phyloP scores from a whole-genome alignment of 2,113 vertebrate species.

The Entomyzon cyanotis region DNA sequence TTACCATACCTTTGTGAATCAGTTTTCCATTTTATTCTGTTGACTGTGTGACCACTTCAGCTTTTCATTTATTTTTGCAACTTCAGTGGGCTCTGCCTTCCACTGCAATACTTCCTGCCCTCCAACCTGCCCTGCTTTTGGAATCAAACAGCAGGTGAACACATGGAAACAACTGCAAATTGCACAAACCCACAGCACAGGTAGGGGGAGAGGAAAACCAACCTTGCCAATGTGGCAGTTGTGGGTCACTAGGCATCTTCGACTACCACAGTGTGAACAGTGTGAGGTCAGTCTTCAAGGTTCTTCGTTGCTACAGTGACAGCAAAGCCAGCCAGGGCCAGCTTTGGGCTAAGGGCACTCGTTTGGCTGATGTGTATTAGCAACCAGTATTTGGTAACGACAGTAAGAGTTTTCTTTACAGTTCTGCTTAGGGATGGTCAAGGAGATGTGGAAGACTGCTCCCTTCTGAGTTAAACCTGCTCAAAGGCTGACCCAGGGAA shows the following conservation, averaged over 20 bases:
- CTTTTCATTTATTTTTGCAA: not conserved
- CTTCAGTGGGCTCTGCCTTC: not conserved
- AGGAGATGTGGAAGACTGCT: not conserved
- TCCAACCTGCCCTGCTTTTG: constrained; percentile 5
- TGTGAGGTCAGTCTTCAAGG: constrained; percentile 49
- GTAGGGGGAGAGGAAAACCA: not conserved
- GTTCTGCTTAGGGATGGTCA: constrained; percentile 4
- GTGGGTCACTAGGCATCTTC: not conserved
- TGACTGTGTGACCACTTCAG: not conserved
- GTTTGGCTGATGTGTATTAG: constrained; percentile 35
- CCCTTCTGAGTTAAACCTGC: not conserved
- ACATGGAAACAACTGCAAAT: not conserved
- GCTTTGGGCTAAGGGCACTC: constrained; percentile 52
- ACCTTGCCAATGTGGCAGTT: not conserved
- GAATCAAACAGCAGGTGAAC: constrained; percentile 8
- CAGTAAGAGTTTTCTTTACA: not conserved
- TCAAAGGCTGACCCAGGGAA: not conserved
- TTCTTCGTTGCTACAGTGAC: constrained; percentile 34
- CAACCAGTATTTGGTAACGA: constrained; percentile 41
- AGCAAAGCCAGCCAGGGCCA: constrained; percentile 2
- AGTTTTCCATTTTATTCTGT: not conserved
- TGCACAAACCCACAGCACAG: not conserved
- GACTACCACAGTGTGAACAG: constrained; percentile 14
- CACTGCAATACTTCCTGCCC: not conserved
- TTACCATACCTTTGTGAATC: not conserved